Percentiles rank a stretch among this genome's conserved stretches.
Conservation (phyloP, 1,140 invertebrate genomes). For the Elysia chlorotica region DNA sequence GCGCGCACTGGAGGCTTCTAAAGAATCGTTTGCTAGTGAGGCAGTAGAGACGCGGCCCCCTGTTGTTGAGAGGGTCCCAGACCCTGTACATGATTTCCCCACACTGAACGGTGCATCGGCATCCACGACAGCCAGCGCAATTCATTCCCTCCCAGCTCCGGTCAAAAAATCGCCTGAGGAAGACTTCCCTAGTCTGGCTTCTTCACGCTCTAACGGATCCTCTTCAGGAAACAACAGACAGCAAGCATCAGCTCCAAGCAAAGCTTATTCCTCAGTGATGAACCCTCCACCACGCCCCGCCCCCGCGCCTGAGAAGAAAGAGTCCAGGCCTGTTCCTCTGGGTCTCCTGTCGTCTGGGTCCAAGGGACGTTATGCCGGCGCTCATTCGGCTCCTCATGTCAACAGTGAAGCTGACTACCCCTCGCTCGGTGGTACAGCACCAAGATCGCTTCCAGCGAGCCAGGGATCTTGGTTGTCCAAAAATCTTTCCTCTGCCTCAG, state of each 20-base stretch:
- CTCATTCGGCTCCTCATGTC: neutral
- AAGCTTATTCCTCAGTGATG: constrained; percentile 9
- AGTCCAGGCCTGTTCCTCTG: constrained; percentile 11
- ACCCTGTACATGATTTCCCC: constrained; percentile 27
- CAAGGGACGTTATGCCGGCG: neutral
- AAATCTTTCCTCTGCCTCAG: no score
- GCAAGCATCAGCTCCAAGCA: neutral
- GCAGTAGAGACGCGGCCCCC: constrained; percentile 19
- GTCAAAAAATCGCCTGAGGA: constrained; percentile 33
- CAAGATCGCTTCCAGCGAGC: no score
- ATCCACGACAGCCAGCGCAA: no score
- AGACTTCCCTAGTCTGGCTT: constrained; percentile 53
- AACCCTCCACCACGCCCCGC: neutral
- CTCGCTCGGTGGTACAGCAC: constrained; percentile 9
- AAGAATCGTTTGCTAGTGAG: constrained; percentile 28
- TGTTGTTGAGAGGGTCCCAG: constrained; percentile 21
- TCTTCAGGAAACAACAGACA: neutral
- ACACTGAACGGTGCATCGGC: constrained; percentile 20
- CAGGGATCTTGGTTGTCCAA: no score
- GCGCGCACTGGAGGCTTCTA: constrained; percentile 43
- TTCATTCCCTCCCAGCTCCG: neutral
- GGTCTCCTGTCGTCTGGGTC: neutral
- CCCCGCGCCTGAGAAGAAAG: neutral
- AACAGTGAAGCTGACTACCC: constrained; percentile 24
- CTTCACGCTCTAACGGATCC: constrained; percentile 1